Base-by-base conservation (phyloP, 2,888 invertebrate species). In the Heliconius hortense region DNA sequence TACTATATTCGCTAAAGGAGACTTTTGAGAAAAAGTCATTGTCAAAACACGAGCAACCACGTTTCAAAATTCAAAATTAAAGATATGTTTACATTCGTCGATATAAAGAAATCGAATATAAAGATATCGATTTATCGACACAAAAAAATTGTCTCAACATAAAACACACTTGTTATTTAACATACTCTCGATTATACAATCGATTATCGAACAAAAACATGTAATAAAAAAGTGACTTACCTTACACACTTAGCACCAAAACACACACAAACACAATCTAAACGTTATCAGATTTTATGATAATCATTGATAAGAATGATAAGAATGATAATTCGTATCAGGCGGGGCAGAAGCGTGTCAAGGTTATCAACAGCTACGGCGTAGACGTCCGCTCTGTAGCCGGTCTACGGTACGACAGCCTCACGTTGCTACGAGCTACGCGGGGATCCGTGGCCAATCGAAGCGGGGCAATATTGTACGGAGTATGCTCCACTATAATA, bases 351-450 rank as follows among this genome's bases (percentile, higher is more conserved):
- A 89, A 86, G 84, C 89, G 92, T 91, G 90, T 91, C 90, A 90
- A 91, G 92, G 90, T 88, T 88, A 84, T 84, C 79, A 75, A 79
- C 78, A 75, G 84, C 89, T 89, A 88, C 89, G 87, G 82, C 87
- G 90, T 89, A 89, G 89, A 89, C 93, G 93, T 89, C 92, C 90
- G 90, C 88, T 86, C 85, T 88, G 93, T 89, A 91, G 90, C 90
- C 88, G 88, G 85, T 86, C 87, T 87, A 90, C 90, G 89, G 91
- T 87, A 91, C 92, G 89, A 93, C 90, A 93, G 90, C 86, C 89
- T 89, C 92, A 88, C 91, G 93, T 93, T 92, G 93, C 92, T 90
- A 93, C 91, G 90, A 90, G 92, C 93, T 93, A 92, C 92, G 91
- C 89, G 90, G 90, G 89, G 91, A 90, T 89, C 82, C 88, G 91